Percentiles rank a stretch among this genome's conserved stretches.
These are phyloP conservation scores for Prolemur simus DNA, from an alignment of 2,113 vertebrate genomes.

Conservation along the genomic window DNA sequence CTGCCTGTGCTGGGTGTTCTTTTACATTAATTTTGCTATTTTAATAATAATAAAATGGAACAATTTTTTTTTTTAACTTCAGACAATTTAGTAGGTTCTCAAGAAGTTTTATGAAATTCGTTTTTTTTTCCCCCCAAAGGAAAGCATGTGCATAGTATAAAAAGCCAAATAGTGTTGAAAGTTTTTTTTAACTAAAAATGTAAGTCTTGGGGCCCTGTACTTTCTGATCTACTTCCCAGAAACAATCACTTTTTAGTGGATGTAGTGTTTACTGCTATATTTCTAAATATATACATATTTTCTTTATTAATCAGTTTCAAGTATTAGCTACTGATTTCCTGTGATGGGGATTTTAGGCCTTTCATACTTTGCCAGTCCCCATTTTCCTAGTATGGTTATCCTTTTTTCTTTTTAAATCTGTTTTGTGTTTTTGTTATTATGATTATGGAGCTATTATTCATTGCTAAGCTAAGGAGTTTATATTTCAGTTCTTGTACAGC, in stretches of 20 bases:
- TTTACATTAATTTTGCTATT: background rate
- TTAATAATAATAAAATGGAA: background rate
- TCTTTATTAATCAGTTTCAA: background rate
- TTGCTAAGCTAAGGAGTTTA: background rate
- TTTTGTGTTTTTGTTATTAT: background rate
- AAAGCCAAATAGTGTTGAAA: background rate
- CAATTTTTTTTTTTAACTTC: background rate
- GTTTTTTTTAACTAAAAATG: background rate
- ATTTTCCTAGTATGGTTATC: background rate
- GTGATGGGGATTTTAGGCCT: background rate
- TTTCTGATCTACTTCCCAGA: background rate
- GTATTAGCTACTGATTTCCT: background rate
- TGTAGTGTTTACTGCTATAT: background rate
- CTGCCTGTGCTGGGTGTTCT: background rate
- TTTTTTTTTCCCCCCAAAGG: background rate
- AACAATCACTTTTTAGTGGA: background rate
- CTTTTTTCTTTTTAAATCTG: background rate
- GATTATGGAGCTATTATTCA: background rate
- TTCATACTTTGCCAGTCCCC: background rate
- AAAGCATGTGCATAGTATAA: background rate
- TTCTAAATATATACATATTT: background rate
- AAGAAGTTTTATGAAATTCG: background rate
- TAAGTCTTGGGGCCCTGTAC: background rate
- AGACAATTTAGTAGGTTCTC: background rate
- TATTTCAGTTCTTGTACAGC: background rate